Percentiles rank a stretch among this genome's conserved stretches.
Conservation (phyloP, 2,797 vertebrate genomes). For the Macropus fuliginosus region DNA sequence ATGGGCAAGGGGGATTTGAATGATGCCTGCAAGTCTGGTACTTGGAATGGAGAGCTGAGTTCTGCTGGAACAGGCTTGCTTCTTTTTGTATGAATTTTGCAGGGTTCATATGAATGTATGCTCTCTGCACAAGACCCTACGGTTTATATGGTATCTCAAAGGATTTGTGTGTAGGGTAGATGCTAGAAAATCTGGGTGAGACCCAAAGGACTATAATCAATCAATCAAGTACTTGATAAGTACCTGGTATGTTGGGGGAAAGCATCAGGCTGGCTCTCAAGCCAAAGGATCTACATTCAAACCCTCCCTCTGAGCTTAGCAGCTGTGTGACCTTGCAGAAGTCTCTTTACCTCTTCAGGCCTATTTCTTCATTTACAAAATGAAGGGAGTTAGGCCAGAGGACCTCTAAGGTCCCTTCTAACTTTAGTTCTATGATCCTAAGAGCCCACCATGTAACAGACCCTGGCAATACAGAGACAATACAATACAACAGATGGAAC, state of each 20-base stretch:
- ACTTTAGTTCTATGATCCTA: neutral
- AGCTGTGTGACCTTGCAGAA: neutral
- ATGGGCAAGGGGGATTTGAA: constrained; percentile 62
- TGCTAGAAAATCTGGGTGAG: neutral
- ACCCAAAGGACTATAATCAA: neutral
- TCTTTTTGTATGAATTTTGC: neutral
- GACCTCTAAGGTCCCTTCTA: neutral
- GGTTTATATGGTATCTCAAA: neutral
- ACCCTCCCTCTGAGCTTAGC: neutral
- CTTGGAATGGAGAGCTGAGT: constrained; percentile 70
- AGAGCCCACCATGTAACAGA: neutral
- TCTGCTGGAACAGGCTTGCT: constrained; percentile 65
- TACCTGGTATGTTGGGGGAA: neutral
- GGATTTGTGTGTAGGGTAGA: neutral
- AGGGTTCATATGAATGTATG: neutral
- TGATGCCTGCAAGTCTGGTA: constrained; percentile 62
- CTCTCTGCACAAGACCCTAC: neutral
- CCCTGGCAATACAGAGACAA: neutral
- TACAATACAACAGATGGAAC: neutral
- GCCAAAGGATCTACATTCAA: neutral
- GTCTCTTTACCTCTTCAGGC: neutral
- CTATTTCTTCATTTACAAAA: neutral
- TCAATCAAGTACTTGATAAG: neutral
- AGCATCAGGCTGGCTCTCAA: neutral
- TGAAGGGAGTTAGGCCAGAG: neutral